Conservation (phyloP, 2,888 invertebrate species). For the Fissipunctia ypsillon region DNA sequence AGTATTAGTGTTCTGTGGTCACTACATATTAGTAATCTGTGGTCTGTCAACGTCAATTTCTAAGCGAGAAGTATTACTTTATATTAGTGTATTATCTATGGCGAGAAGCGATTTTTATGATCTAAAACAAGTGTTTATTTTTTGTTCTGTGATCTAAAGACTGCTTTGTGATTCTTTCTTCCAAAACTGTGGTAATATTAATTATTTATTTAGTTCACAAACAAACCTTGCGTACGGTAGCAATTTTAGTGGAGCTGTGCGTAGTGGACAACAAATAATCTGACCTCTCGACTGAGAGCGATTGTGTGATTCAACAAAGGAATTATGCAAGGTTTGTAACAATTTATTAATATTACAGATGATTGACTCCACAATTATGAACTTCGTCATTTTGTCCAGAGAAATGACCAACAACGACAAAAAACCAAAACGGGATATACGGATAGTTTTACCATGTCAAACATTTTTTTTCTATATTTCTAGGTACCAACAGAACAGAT, state of each 20-base stretch:
- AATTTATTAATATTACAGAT: neutral
- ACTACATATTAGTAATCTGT: too few species aligned
- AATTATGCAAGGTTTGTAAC: conserved; percentile 47
- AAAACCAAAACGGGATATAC: neutral
- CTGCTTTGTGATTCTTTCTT: too few species aligned
- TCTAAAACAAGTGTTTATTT: too few species aligned
- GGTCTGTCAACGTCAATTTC: too few species aligned
- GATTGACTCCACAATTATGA: neutral
- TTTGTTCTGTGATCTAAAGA: too few species aligned
- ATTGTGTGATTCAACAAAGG: conserved; percentile 18
- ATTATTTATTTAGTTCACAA: neutral
- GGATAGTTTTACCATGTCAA: neutral
- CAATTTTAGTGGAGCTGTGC: neutral
- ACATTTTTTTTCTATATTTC: neutral
- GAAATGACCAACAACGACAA: neutral
- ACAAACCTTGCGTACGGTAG: neutral
- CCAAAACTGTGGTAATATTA: neutral
- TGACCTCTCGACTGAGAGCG: neutral
- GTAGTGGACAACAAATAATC: neutral
- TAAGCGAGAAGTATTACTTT: too few species aligned
- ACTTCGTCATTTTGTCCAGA: neutral
- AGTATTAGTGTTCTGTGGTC: too few species aligned
- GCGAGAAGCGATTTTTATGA: too few species aligned
- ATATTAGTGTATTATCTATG: too few species aligned
- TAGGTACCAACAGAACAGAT: conserved; percentile 71